A percentile compares a stretch with the other conserved stretches of the same genome.
Conservation (phyloP, 2,888 invertebrate species). For the Nymphalis c-album region DNA sequence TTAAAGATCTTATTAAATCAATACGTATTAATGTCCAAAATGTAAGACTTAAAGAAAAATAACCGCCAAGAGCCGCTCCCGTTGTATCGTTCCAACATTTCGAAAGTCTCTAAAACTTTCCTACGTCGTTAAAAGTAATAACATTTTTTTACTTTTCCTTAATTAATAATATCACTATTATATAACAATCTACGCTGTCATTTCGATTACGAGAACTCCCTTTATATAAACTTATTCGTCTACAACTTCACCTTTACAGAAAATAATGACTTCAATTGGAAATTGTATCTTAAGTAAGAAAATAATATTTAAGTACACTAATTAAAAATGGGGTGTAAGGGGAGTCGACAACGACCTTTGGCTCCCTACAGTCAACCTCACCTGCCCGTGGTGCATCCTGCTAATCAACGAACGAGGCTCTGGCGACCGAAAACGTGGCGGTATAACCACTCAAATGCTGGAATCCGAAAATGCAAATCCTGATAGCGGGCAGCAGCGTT, state of each 20-base stretch:
- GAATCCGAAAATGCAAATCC: no score
- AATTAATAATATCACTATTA: slow-evolving; percentile 78
- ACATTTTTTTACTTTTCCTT: slow-evolving; percentile 75
- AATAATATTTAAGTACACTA: background rate
- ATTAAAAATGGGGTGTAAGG: no score
- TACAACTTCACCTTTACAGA: no score
- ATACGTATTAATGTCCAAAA: slow-evolving; percentile 64
- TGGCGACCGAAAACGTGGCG: no score
- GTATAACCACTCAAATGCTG: no score
- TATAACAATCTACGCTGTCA: slow-evolving; percentile 73
- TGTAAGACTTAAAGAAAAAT: slow-evolving; percentile 42
- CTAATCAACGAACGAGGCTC: no score
- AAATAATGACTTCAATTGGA: no score
- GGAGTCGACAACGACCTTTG: no score
- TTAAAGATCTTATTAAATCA: slow-evolving; percentile 24
- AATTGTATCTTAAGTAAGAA: background rate
- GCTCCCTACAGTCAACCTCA: no score
- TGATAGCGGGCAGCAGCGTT: no score
- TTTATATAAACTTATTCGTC: no score
- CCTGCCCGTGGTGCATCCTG: no score
- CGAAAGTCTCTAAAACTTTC: slow-evolving; percentile 74
- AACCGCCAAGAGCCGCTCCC: slow-evolving; percentile 49
- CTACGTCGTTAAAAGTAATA: slow-evolving; percentile 76
- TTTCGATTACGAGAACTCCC: slow-evolving; percentile 61
- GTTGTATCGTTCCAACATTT: slow-evolving; percentile 65